Base-by-base conservation (phyloP, 1,140 invertebrate genomes). In the Polypedilum pembai region DNA sequence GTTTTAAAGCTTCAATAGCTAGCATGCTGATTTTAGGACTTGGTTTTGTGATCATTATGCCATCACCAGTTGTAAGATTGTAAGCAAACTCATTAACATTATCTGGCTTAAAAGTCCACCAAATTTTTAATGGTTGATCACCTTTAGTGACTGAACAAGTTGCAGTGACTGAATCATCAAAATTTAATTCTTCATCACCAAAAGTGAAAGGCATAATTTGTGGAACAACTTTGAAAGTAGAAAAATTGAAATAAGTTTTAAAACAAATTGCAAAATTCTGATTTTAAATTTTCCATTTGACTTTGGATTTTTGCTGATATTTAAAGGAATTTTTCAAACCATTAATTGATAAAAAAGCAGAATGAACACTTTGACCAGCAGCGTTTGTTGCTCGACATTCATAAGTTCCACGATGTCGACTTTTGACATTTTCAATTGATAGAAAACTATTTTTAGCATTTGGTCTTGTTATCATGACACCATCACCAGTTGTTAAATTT, bases 121-220 rank as follows among this genome's bases (percentile, higher is more conserved):
- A 79, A 56, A 88, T 86, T 76, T 82, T 83, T 18, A 89, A 79
- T 1, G 88, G 88, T 74, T 86, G 80, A 78, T 89, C 89, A 17
- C 89, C 89, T 79, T 88, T 87, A 74, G 85, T 82, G 74, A 90
- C 86, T 40, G 86, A 86, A 81, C 91, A 93, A 4, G 85, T 87
- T 10, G 92, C 80, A 69, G 88, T 87, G 4, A 87, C 87, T 74
- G 88, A 87, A 76, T 90, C 86, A 18, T 89, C 89, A 76, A 88
- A 85, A 78, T 88, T 86, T 12, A 89, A 77, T 73, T 85, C 84
- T 77, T 86, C 86, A 77, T 87, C 86, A 74, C 86, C 86, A 77
- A 87, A 87, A 77, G 85, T 81, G 79, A 90, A 90, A 10, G 88
- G 87, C 45, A 85, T 83, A 74, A 90, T 86, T 80, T 86, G 83